Evolutionary conservation across 2,888 invertebrate genomes (phyloP).

Genomic region (Pseudeuparius sepicola): DNA sequence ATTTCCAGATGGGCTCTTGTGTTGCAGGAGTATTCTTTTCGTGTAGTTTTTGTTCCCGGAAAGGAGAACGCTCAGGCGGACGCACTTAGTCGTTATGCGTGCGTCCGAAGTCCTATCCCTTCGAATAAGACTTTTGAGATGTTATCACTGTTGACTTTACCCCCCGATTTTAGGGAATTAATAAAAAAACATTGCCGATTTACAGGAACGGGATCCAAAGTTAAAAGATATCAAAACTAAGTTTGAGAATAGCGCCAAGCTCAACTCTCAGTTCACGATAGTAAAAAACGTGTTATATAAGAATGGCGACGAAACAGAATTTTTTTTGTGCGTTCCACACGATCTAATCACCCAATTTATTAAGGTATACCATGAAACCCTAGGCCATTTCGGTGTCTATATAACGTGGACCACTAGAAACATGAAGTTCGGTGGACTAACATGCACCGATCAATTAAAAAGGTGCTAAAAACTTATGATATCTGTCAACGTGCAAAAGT

Average conservation of each 20-base stretch:
- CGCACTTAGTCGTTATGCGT: slow-evolving; percentile 9
- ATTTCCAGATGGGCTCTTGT: too few species aligned
- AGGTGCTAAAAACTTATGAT: slow-evolving; percentile 5
- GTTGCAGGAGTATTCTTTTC: too few species aligned
- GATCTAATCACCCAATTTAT: slow-evolving; percentile 4
- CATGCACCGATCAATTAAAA: slow-evolving; percentile 11
- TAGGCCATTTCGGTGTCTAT: slow-evolving; percentile 16
- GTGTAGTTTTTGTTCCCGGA: slow-evolving; percentile 3
- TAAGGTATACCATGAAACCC: slow-evolving; percentile 12
- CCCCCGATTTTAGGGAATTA: background rate
- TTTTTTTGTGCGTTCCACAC: slow-evolving; percentile 14
- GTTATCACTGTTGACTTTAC: background rate
- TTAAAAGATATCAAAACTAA: background rate
- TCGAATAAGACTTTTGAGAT: slow-evolving; percentile 4
- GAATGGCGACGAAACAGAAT: background rate
- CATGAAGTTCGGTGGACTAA: slow-evolving; percentile 15
- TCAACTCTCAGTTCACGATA: slow-evolving; percentile 4
- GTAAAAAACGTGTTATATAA: slow-evolving; percentile 7
- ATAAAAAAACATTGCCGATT: background rate
- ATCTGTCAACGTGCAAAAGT: slow-evolving; percentile 12
- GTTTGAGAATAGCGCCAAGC: background rate
- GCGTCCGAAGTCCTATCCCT: slow-evolving; percentile 7
- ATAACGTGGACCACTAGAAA: slow-evolving; percentile 14
- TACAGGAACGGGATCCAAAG: slow-evolving; percentile 1
- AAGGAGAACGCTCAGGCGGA: slow-evolving; percentile 2